A percentile compares a stretch with the other conserved stretches of the same genome.
phyloP scores from a whole-genome alignment of 2,797 vertebrate genomes.

The Betta splendens region DNA sequence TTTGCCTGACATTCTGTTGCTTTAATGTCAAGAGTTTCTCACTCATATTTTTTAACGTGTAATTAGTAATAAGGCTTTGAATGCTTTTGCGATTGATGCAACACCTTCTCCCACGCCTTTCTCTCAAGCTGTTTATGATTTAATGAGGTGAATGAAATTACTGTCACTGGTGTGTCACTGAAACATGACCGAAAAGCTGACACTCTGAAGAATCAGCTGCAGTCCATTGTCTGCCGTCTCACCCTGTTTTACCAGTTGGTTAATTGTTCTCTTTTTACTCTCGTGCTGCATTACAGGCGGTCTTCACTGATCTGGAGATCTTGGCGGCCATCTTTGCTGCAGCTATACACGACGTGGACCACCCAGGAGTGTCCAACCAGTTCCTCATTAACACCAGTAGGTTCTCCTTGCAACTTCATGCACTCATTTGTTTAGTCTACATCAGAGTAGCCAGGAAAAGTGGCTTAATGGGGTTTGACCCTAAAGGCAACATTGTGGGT shows the following conservation, averaged over 20 bases:
- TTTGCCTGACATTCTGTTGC: no score
- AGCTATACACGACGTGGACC: slow-evolving; percentile 98
- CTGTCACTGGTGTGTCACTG: slow-evolving; percentile 51
- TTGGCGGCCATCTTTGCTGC: slow-evolving; percentile 97
- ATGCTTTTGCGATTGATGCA: not conserved
- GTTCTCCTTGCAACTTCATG: slow-evolving; percentile 62
- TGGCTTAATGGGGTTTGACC: slow-evolving; percentile 13
- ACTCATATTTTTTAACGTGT: no score
- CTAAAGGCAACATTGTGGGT: not conserved
- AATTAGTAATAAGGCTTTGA: no score
- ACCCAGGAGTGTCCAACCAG: slow-evolving; percentile 98
- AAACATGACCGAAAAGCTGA: slow-evolving; percentile 27
- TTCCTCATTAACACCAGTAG: slow-evolving; percentile 99
- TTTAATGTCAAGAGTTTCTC: no score
- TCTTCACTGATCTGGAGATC: slow-evolving; percentile 98
- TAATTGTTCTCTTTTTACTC: slow-evolving; percentile 1
- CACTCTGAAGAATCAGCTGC: slow-evolving; percentile 11
- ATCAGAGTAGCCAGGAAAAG: slow-evolving; percentile 9
- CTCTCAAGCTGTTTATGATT: slow-evolving; percentile 11
- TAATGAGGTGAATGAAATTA: slow-evolving; percentile 16
- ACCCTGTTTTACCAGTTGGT: slow-evolving; percentile 21
- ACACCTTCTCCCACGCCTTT: slow-evolving; percentile 1
- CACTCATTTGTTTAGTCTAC: slow-evolving; percentile 21
- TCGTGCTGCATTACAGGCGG: slow-evolving; percentile 83
- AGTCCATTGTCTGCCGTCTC: slow-evolving; percentile 3